Evolutionary conservation across 2,888 invertebrate genomes (phyloP).

Genomic region (Nemotelus pantherinus): DNA sequence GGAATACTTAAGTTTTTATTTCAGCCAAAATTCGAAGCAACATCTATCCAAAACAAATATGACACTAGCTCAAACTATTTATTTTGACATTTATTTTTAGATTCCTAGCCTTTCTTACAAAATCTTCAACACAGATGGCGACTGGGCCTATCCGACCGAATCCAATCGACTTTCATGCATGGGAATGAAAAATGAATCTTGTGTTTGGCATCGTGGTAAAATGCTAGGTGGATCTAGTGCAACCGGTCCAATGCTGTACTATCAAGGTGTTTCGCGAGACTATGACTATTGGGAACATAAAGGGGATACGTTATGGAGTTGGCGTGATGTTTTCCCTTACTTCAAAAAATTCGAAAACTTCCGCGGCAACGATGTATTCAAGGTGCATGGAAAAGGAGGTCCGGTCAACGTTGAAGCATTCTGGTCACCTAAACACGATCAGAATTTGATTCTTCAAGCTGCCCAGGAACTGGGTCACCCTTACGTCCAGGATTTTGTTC

Average conservation of each 20-base stretch:
- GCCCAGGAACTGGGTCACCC: slow-evolving; percentile 67
- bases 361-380: slow-evolving; percentile 8
- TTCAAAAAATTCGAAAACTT: slow-evolving; percentile 76
- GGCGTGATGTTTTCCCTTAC: slow-evolving; percentile 76
- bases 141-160: slow-evolving; percentile 27
- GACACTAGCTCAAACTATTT: too few species aligned
- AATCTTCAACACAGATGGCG: background rate
- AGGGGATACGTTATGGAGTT: slow-evolving; percentile 73
- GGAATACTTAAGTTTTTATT: too few species aligned
- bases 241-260: slow-evolving; percentile 66
- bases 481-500: slow-evolving; percentile 70
- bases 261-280: slow-evolving; percentile 69
- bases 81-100: background rate
- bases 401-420: slow-evolving; percentile 67
- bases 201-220: slow-evolving; percentile 31
- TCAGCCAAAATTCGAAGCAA: too few species aligned
- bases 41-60: too few species aligned
- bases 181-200: slow-evolving; percentile 23
- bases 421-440: slow-evolving; percentile 59
- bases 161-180: slow-evolving; percentile 32
- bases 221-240: slow-evolving; percentile 23
- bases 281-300: slow-evolving; percentile 69
- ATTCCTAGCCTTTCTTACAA: slow-evolving; percentile 10
- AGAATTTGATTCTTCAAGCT: slow-evolving; percentile 66
- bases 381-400: slow-evolving; percentile 66